Evolutionary conservation across 2,888 invertebrate species (phyloP).

Genomic region (Rhynchonema sp.): DNA sequence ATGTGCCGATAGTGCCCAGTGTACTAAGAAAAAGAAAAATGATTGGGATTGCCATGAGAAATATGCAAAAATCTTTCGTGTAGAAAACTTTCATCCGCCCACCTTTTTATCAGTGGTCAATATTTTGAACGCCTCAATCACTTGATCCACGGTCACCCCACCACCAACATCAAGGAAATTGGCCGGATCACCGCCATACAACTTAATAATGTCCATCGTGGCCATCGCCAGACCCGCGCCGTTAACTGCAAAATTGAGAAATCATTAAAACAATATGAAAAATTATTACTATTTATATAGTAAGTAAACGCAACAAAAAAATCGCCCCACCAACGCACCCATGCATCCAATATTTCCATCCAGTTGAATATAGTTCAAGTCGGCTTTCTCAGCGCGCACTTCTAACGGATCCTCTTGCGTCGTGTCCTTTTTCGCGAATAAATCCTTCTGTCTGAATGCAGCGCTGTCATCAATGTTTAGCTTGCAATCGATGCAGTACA

Average conservation of each 20-base stretch:
- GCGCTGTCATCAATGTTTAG: slow-evolving; percentile 98
- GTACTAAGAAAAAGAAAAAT: too few species aligned
- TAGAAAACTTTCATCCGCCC: too few species aligned
- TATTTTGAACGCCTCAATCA: slow-evolving; percentile 62
- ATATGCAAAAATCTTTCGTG: too few species aligned
- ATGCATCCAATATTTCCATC: slow-evolving; percentile 87
- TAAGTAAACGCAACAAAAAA: too few species aligned
- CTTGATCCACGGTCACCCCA: slow-evolving; percentile 60
- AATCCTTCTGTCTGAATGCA: slow-evolving; percentile 57
- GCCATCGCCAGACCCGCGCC: too few species aligned
- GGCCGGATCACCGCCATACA: slow-evolving; percentile 86
- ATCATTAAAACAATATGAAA: too few species aligned
- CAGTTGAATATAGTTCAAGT: slow-evolving; percentile 88
- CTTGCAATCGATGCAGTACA: slow-evolving; percentile 94
- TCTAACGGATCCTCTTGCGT: slow-evolving; percentile 74
- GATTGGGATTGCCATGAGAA: too few species aligned
- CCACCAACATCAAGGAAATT: slow-evolving; percentile 97
- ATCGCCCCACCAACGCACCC: too few species aligned
- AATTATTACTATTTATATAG: too few species aligned
- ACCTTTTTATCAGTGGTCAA: slow-evolving; percentile 46
- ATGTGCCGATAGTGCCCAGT: too few species aligned
- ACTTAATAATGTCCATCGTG: slow-evolving; percentile 95
- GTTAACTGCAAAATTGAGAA: too few species aligned
- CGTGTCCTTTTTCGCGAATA: slow-evolving; percentile 70
- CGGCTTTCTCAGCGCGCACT: slow-evolving; percentile 67